A percentile compares a stretch with the other conserved stretches of the same genome.
Conservation (phyloP, 2,113 vertebrate genomes). For the Halcyon malimbica region DNA sequence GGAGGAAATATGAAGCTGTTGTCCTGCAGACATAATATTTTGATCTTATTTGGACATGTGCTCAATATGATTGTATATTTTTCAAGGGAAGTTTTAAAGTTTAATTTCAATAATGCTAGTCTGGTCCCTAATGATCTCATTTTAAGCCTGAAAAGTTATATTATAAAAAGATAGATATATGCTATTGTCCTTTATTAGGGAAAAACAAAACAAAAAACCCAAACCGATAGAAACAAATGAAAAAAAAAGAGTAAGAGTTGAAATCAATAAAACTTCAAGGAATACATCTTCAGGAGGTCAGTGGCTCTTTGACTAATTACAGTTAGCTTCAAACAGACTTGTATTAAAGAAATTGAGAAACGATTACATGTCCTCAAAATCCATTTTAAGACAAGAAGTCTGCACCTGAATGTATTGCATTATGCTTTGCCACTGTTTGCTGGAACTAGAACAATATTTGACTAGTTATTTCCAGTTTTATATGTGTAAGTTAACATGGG, state of each 20-base stretch:
- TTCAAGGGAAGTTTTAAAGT: neutral
- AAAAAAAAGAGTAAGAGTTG: neutral
- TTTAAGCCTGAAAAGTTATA: neutral
- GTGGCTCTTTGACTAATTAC: neutral
- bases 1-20: neutral
- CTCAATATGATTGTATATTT: neutral
- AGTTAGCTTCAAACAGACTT: neutral
- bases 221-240: neutral
- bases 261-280: neutral
- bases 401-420: neutral
- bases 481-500: neutral
- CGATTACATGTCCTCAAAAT: neutral
- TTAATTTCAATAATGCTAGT: neutral
- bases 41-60: neutral
- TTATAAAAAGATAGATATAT: neutral
- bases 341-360: neutral
- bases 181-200: neutral
- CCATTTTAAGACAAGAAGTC: neutral
- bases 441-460: neutral
- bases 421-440: neutral
- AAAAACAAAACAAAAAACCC: neutral
- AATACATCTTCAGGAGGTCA: neutral
- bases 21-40: neutral
- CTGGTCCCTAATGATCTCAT: neutral
- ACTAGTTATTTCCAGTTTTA: neutral